Evolutionary conservation across 2,797 vertebrate species (phyloP).

Genomic region (Melanotaenia parkinsoni): DNA sequence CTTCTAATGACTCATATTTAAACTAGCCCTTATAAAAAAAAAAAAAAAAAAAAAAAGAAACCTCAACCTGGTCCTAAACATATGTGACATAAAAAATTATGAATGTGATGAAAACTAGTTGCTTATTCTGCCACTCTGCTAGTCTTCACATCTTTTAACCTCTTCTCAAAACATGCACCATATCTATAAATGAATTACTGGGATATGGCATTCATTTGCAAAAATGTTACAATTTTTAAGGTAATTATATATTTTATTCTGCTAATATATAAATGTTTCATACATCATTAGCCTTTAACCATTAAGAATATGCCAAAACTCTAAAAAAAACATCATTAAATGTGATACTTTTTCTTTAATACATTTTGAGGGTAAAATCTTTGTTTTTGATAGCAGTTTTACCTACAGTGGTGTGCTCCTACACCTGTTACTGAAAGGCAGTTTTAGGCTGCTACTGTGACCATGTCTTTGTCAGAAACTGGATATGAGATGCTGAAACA

Average conservation of each 20-base stretch:
- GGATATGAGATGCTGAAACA: constrained; percentile 24
- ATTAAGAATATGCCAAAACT: not conserved
- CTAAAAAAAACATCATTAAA: not conserved
- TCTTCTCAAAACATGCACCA: not conserved
- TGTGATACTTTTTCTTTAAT: not conserved
- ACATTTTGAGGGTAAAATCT: not conserved
- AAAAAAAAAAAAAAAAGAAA: too few species aligned
- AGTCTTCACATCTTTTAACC: constrained; percentile 17
- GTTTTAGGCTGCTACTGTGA: not conserved
- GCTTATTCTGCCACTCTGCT: constrained; percentile 61
- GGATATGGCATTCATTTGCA: not conserved
- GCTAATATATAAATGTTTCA: not conserved
- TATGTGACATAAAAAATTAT: constrained; percentile 38
- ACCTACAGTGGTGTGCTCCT: not conserved
- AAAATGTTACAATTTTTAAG: not conserved
- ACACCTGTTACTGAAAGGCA: not conserved
- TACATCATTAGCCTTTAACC: not conserved
- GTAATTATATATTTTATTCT: not conserved
- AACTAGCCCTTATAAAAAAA: too few species aligned
- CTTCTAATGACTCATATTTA: not conserved
- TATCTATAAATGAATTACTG: not conserved
- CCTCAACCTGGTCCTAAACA: not conserved
- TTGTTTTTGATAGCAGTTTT: not conserved
- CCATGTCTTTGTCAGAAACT: constrained; percentile 1
- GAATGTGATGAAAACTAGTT: constrained; percentile 39